Conservation (phyloP, 2,888 invertebrate genomes). For the Hydraecia micacea region DNA sequence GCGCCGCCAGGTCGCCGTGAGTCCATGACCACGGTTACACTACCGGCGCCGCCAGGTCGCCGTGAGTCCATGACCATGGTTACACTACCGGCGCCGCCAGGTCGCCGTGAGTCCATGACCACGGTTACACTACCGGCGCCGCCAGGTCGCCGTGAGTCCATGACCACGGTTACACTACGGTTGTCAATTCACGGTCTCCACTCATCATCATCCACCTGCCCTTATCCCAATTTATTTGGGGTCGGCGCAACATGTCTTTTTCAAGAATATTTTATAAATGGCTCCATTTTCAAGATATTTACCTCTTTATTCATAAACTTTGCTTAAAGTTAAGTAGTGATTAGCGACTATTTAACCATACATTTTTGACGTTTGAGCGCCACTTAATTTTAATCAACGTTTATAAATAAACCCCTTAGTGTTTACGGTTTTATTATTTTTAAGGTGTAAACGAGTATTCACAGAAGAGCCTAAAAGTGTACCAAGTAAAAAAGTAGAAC, state of each 20-base stretch:
- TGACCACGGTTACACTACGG: too few species aligned
- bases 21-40: too few species aligned
- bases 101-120: too few species aligned
- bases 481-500: slow-evolving; percentile 87
- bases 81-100: too few species aligned
- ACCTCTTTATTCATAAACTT: background rate
- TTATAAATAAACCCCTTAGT: background rate
- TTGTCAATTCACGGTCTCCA: background rate
- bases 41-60: too few species aligned
- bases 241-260: too few species aligned
- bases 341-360: background rate
- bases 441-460: slow-evolving; percentile 92
- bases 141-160: too few species aligned
- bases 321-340: background rate
- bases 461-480: slow-evolving; percentile 93
- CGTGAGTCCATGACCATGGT: too few species aligned
- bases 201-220: too few species aligned
- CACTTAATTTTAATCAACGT: background rate
- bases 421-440: slow-evolving; percentile 41
- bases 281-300: background rate
- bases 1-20: too few species aligned
- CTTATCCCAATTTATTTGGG: too few species aligned
- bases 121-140: too few species aligned
- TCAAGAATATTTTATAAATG: background rate
- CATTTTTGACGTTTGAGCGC: background rate